phyloP scores from a whole-genome alignment of 2,888 invertebrate species.

The Tholera decimalis region DNA sequence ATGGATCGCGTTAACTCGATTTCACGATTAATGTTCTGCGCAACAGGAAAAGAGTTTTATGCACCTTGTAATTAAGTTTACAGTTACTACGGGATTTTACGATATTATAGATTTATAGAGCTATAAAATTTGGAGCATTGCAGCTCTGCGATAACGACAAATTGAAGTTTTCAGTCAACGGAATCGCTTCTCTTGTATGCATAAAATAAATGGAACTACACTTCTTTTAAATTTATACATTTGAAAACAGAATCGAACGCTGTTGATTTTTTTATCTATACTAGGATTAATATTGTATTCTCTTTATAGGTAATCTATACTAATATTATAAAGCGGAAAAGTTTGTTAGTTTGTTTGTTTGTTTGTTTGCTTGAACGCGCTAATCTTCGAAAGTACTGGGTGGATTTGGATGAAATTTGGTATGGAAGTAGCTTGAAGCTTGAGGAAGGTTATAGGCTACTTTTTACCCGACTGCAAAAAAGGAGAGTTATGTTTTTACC shows the following conservation, averaged over 20 bases:
- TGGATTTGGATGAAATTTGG: no score
- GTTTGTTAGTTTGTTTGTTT: no score
- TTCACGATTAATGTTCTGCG: conserved; percentile 65
- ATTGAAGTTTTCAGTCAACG: conserved; percentile 55
- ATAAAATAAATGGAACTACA: conserved; percentile 29
- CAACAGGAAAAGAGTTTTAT: conserved; percentile 60
- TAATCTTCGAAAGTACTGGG: no score
- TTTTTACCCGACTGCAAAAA: no score
- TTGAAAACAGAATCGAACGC: conserved; percentile 7
- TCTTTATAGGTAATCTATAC: no score
- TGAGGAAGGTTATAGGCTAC: no score
- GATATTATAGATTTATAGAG: conserved; percentile 53
- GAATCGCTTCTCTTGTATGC: conserved; percentile 51
- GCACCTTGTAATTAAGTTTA: conserved; percentile 53
- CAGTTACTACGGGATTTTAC: conserved; percentile 36
- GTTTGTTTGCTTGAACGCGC: no score
- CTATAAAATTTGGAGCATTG: conserved; percentile 51
- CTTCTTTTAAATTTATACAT: conserved; percentile 27
- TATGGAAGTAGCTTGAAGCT: no score
- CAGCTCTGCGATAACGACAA: conserved; percentile 53
- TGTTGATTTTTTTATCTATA: conserved; percentile 5
- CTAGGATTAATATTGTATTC: conserved; percentile 21
- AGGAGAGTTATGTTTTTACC: no score
- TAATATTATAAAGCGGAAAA: no score
- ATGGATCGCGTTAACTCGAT: conserved; percentile 66